Percentiles rank a stretch among this genome's conserved stretches.
phyloP scores from a whole-genome alignment of 2,113 vertebrate species.

The Chloebia gouldiae region DNA sequence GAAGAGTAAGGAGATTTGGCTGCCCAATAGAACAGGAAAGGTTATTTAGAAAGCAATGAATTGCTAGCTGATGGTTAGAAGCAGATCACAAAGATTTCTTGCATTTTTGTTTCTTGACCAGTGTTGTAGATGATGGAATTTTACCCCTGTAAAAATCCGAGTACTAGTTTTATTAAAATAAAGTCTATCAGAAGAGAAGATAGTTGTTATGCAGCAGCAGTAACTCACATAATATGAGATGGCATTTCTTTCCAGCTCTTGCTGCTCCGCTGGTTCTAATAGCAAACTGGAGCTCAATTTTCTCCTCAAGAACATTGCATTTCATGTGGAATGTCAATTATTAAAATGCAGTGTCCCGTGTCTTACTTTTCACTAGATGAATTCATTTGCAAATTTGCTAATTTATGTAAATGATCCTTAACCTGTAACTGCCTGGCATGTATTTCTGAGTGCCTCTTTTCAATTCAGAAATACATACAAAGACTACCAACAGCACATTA shows the following conservation, averaged over 20 bases:
- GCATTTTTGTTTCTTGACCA: conserved; percentile 85
- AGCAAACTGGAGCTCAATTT: conserved; percentile 86
- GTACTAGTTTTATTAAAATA: conserved; percentile 82
- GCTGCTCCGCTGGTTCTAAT: conserved; percentile 86
- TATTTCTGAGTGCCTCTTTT: conserved; percentile 55
- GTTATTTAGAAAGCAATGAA: conserved; percentile 34
- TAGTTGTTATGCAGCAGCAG: conserved; percentile 89
- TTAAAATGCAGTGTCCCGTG: conserved; percentile 83
- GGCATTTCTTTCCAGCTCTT: conserved; percentile 82
- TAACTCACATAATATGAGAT: conserved; percentile 79
- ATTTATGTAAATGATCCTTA: conserved; percentile 83
- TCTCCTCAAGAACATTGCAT: conserved; percentile 83
- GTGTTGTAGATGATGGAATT: conserved; percentile 63
- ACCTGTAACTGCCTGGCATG: conserved; percentile 74
- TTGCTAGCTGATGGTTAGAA: conserved; percentile 44
- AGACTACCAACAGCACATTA: conserved; percentile 4
- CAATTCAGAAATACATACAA: conserved; percentile 6
- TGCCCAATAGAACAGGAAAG: conserved; percentile 47
- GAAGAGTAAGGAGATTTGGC: neutral
- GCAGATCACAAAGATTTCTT: conserved; percentile 68
- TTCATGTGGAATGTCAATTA: conserved; percentile 86
- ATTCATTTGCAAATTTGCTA: conserved; percentile 83
- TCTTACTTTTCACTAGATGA: conserved; percentile 83
- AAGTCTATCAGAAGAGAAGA: conserved; percentile 80
- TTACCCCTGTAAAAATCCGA: conserved; percentile 38